Evolutionary conservation across 92 coral and sea anemone species (phyloP).

Genomic region (Palythoa grandis): DNA sequence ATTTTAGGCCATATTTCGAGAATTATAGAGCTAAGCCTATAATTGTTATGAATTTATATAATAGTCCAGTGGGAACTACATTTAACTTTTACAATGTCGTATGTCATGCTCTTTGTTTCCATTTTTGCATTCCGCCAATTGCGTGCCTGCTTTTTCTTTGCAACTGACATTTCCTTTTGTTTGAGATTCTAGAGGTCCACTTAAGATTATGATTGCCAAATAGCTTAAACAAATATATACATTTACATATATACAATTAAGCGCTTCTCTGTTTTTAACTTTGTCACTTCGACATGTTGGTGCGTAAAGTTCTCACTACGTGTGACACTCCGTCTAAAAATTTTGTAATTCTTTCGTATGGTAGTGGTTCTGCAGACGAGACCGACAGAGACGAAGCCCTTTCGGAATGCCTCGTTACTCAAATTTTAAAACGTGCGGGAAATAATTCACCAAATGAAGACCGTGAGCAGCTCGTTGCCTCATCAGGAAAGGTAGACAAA

Average conservation of each 20-base stretch:
- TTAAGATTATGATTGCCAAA: neutral
- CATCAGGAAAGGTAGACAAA: neutral
- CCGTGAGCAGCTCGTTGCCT: neutral
- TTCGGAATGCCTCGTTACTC: slow-evolving; percentile 21
- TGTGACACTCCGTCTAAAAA: neutral
- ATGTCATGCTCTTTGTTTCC: neutral
- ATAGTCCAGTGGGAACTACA: neutral
- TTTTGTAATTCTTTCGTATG: neutral
- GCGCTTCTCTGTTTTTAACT: neutral
- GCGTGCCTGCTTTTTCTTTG: neutral
- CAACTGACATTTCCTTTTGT: neutral
- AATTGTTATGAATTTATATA: neutral
- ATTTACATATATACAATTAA: too few relatives aligned
- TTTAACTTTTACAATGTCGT: neutral
- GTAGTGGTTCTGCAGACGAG: neutral
- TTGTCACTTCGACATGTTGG: neutral
- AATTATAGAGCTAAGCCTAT: neutral
- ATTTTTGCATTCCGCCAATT: neutral
- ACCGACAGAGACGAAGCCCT: neutral
- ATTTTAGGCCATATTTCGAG: too few relatives aligned
- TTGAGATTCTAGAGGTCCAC: neutral
- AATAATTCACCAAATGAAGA: neutral
- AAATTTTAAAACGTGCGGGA: neutral
- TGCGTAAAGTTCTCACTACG: slow-evolving; percentile 7
- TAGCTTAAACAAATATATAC: too few relatives aligned